Evolutionary conservation across 1,140 invertebrate species (phyloP), one percentile per base, ranked within the genome.

Genomic region (Olivierus martensii): DNA sequence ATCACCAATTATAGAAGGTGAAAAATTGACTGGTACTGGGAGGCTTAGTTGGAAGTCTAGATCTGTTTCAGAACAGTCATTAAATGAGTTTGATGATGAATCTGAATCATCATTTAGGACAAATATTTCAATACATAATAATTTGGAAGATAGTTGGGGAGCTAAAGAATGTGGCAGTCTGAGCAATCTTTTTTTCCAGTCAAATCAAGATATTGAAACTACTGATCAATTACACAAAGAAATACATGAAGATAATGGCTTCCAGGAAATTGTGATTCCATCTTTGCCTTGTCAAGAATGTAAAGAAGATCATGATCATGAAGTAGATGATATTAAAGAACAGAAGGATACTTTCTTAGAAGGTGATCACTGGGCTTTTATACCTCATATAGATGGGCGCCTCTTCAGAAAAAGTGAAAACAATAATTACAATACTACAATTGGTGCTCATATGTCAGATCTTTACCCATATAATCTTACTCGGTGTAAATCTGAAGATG

Each of bases 21-120:
- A 55, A 48, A 55, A 51, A 35, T 55, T 49, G 14, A 50, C 54
- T 43, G 49, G 54, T 3, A 51, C 54, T 43, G 54, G 49, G 1
- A 55, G 51, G n/a, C 45, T 55, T 12, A 55, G 54, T 28, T 55
- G 54, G 54, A 55, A 55, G 17, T 49, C 51, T n/a, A 22, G 54
- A 12, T 55, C 54, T 28, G 54, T 55, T 21, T 55, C 54, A 9
- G 54, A 55, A 19, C 54, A 55, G 22, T 55, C 54, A 0, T 48
- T 55, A 12, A 49, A 55, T 11, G 51, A 45, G 2, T 34, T 55
- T n/a, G 49, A 51, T 22, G 54, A 55, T 37, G 54, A 55, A 48
- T 43, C 49, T 17, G 54, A 55, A 43, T 28, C 44, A 6, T 34
- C 43, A n/a, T 7, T 14, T 7, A 45, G 37, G 18, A 34, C 12